Percentiles rank a stretch among this genome's conserved stretches.
phyloP scores from a whole-genome alignment of 2,113 vertebrate genomes.

The Ceyx melanurus region DNA sequence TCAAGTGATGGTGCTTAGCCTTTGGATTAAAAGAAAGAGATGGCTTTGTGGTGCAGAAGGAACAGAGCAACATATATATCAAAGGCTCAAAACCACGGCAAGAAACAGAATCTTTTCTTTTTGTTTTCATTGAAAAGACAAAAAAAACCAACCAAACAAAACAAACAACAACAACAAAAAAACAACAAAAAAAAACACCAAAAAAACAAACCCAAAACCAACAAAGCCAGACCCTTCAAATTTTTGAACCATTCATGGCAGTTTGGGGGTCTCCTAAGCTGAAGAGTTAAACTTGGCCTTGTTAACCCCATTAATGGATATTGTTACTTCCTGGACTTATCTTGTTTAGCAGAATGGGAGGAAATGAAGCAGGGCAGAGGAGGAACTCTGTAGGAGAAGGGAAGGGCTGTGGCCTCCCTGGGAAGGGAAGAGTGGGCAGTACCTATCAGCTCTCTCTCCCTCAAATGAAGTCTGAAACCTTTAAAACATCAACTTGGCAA shows the following conservation, averaged over 20 bases:
- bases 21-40: neutral
- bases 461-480: neutral
- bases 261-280: neutral
- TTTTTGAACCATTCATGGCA: neutral
- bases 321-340: constrained; percentile 7
- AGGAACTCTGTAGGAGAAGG: neutral
- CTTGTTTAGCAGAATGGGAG: neutral
- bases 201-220: neutral
- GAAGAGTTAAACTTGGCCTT: neutral
- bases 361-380: neutral
- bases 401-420: rapidly evolving
- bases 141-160: neutral
- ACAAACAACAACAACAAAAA: too few species aligned
- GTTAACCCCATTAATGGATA: neutral
- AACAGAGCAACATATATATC: neutral
- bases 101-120: neutral
- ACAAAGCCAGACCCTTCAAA: neutral
- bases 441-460: neutral
- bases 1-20: neutral
- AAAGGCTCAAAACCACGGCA: neutral
- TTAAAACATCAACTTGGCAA: neutral
- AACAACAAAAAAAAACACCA: too few species aligned
- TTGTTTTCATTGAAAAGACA: neutral
- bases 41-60: neutral
- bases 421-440: neutral